Evolutionary conservation across 2,888 invertebrate genomes (phyloP).

Genomic region (Morinoia aosen): DNA sequence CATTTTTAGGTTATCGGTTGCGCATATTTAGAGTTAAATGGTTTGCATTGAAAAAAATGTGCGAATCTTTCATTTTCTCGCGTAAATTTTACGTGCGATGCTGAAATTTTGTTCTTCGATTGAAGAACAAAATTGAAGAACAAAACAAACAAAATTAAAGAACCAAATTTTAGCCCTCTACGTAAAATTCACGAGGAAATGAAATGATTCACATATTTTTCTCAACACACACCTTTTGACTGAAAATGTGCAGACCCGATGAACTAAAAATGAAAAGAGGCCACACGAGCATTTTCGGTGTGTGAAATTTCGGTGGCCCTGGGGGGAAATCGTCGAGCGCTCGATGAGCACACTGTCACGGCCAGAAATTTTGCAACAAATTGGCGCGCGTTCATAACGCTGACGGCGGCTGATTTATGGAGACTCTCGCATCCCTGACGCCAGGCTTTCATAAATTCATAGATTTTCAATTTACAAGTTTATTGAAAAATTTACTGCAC

Average conservation of each 20-base stretch:
- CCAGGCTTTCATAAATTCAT: conserved; percentile 9
- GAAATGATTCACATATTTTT: background rate
- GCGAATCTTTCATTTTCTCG: no score
- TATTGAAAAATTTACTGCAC: background rate
- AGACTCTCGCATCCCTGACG: background rate
- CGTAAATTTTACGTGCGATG: no score
- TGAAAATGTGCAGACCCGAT: background rate
- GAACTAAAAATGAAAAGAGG: background rate
- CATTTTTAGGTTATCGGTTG: no score
- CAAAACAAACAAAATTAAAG: no score
- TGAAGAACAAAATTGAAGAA: no score
- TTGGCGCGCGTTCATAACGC: conserved; percentile 10
- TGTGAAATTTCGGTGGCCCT: background rate
- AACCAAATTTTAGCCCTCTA: background rate
- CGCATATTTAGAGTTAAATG: no score
- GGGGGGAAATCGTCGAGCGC: background rate
- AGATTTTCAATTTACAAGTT: conserved; percentile 26
- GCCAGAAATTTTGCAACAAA: background rate
- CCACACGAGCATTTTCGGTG: background rate
- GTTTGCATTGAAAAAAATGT: no score
- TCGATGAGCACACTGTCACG: background rate
- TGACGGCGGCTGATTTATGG: background rate
- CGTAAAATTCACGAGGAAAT: background rate
- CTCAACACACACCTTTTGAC: background rate
- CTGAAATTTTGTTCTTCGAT: no score